Conservation (phyloP, 1,140 invertebrate genomes). For the Drosophila willistoni region DNA sequence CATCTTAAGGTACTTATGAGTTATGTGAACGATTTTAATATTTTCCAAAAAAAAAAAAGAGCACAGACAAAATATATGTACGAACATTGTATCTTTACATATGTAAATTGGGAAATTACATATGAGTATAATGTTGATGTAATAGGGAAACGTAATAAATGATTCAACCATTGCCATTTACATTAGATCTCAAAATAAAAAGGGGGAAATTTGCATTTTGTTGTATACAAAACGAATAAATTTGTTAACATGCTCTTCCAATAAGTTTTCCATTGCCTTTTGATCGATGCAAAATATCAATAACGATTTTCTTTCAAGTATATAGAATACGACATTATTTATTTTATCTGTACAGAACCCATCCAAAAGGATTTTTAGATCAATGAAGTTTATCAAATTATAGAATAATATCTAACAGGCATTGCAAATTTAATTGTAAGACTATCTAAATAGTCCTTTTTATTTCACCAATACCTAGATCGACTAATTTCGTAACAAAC, state of each 20-base stretch:
- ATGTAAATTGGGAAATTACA: constrained; percentile 56
- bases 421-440: too few species aligned
- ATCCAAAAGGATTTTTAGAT: too few species aligned
- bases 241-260: constrained; percentile 24
- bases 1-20: constrained; percentile 45
- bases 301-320: background rate
- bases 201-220: constrained; percentile 39
- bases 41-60: constrained; percentile 37
- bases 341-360: too few species aligned
- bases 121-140: constrained; percentile 43
- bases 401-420: too few species aligned
- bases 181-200: constrained; percentile 34
- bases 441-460: too few species aligned
- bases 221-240: constrained; percentile 1
- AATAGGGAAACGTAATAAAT: constrained; percentile 48
- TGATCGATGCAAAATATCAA: constrained; percentile 7
- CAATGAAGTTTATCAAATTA: too few species aligned
- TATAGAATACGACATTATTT: background rate
- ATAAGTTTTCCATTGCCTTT: constrained; percentile 20
- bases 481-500: too few species aligned
- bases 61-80: constrained; percentile 34
- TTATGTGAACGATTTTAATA: constrained; percentile 51
- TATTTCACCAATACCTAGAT: too few species aligned
- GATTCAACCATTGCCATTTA: constrained; percentile 37
- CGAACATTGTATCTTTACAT: constrained; percentile 10